Conservation (phyloP, 2,113 vertebrate genomes). For the Nesoenas mayeri region DNA sequence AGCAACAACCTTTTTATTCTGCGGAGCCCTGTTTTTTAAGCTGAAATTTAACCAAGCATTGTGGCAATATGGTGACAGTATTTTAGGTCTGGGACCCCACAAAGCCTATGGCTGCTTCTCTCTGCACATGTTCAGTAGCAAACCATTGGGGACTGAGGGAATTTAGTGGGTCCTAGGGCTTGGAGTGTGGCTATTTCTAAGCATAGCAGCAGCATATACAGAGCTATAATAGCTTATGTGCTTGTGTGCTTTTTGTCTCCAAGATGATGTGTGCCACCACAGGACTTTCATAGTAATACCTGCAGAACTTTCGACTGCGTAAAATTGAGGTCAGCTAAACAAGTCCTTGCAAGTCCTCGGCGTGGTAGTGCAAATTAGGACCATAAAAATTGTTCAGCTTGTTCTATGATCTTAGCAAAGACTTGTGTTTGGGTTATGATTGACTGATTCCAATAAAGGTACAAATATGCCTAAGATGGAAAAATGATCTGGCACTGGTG, state of each 20-base stretch:
- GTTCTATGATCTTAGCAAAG: not conserved
- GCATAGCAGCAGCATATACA: not conserved
- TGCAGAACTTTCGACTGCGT: not conserved
- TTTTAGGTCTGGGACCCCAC: not conserved
- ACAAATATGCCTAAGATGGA: not conserved
- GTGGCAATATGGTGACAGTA: not conserved
- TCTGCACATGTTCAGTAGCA: not conserved
- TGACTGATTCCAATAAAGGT: not conserved
- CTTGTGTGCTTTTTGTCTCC: not conserved
- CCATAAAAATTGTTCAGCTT: not conserved
- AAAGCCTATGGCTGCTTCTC: not conserved
- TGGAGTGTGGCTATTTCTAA: not conserved
- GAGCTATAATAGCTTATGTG: not conserved
- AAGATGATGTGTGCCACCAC: not conserved
- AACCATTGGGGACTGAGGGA: not conserved
- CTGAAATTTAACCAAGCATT: not conserved
- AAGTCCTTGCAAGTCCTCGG: not conserved
- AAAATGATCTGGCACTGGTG: not conserved
- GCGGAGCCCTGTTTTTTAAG: not conserved
- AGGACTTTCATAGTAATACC: not conserved
- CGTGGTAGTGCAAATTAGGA: not conserved
- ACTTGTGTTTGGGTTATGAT: not conserved
- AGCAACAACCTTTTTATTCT: not conserved
- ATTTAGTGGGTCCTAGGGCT: not conserved
- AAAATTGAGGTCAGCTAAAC: not conserved